Percentiles rank a stretch among this genome's conserved stretches.
phyloP scores from a whole-genome alignment of 2,797 vertebrate genomes.

The Spinibarbus caldwelli region DNA sequence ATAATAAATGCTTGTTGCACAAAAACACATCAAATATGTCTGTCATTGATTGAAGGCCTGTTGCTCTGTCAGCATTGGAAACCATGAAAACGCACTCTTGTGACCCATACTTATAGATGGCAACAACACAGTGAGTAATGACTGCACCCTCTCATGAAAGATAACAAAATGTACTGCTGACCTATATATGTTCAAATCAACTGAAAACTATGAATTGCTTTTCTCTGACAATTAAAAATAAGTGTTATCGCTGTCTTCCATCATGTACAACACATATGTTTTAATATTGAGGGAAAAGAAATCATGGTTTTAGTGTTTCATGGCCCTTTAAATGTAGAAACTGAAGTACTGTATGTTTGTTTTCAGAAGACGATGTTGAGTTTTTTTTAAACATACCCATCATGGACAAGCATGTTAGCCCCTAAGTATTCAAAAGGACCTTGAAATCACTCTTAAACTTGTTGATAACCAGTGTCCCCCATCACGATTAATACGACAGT shows the following conservation, averaged over 20 bases:
- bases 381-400: not conserved
- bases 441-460: conserved; percentile 45
- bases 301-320: too few relatives aligned
- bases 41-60: conserved; percentile 1
- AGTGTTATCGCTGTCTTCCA: not conserved
- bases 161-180: not conserved
- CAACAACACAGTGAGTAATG: not conserved
- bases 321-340: too few relatives aligned
- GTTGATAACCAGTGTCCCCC: conserved; percentile 44
- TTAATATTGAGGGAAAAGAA: not conserved
- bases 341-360: too few relatives aligned
- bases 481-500: conserved; percentile 30
- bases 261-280: not conserved
- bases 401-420: not conserved
- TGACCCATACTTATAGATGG: not conserved
- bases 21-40: not conserved
- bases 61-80: not conserved
- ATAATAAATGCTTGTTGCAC: conserved; percentile 9
- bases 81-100: not conserved
- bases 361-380: too few relatives aligned
- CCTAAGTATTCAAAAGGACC: not conserved
- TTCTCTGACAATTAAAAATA: not conserved
- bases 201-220: not conserved
- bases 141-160: not conserved
- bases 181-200: not conserved